Percentiles rank a stretch among this genome's conserved stretches.
Conservation (phyloP, 2,113 vertebrate genomes). For the Engystomops pustulosus region DNA sequence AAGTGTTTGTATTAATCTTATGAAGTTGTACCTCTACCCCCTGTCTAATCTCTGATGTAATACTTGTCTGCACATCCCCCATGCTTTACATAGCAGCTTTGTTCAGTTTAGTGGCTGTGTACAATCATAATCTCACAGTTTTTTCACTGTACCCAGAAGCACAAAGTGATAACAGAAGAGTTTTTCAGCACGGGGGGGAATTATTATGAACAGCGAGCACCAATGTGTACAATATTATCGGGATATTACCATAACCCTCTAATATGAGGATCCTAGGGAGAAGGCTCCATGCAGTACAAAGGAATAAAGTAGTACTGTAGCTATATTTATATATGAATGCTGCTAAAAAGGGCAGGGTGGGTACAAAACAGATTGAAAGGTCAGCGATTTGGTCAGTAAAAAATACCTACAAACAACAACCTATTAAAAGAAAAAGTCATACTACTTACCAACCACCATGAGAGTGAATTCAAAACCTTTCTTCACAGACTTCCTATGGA, state of each 20-base stretch:
- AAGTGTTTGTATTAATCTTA: not conserved
- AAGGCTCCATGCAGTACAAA: not conserved
- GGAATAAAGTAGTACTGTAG: not conserved
- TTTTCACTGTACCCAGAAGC: too few relatives aligned
- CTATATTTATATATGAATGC: not conserved
- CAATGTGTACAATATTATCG: too few relatives aligned
- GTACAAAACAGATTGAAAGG: not conserved
- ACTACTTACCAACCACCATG: constrained; percentile 83
- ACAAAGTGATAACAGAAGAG: too few relatives aligned
- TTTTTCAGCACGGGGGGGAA: too few relatives aligned
- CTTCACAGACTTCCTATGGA: constrained; percentile 90
- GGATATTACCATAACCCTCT: too few relatives aligned
- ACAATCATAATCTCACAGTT: too few relatives aligned
- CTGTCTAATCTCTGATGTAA: not conserved
- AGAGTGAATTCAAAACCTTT: constrained; percentile 89
- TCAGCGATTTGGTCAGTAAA: not conserved
- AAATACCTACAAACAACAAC: not conserved
- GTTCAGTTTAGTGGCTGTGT: too few relatives aligned
- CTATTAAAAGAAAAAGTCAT: not conserved
- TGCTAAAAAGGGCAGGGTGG: not conserved
- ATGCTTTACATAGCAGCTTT: too few relatives aligned
- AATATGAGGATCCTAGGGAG: not conserved
- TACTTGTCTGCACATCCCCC: not conserved
- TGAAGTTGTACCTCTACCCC: not conserved
- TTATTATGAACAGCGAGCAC: too few relatives aligned